These are phyloP conservation scores for Phainopepla nitens DNA, from an alignment of 2,113 vertebrate species.

Conservation along the genomic window DNA sequence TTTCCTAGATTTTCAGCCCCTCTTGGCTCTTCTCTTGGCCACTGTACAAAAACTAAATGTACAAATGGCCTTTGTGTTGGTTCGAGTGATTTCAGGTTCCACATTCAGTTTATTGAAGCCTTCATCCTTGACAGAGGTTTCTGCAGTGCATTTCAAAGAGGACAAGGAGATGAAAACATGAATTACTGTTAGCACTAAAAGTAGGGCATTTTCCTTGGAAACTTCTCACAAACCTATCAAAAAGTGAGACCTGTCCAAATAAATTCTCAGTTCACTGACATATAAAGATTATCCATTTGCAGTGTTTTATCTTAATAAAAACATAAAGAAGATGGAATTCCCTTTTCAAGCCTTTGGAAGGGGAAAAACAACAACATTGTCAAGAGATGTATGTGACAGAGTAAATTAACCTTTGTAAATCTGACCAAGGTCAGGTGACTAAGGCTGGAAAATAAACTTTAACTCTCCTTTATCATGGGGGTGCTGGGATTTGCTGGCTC, in stretches of 20 bases:
- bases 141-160: not conserved
- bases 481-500: not conserved
- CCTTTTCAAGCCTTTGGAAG: not conserved
- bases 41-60: not conserved
- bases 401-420: not conserved
- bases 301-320: constrained; percentile 13
- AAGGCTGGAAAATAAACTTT: not conserved
- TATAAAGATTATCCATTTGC: not conserved
- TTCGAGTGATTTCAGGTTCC: not conserved
- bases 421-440: not conserved
- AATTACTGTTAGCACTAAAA: not conserved
- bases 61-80: not conserved
- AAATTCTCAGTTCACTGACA: not conserved
- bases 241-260: constrained; percentile 15
- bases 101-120: not conserved
- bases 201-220: not conserved
- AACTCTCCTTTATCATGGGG: not conserved
- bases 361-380: not conserved
- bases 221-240: not conserved
- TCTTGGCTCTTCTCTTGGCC: not conserved
- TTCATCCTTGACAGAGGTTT: not conserved
- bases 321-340: not conserved
- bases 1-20: not conserved
- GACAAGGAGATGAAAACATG: not conserved
- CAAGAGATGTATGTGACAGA: not conserved